A percentile compares a stretch with the other conserved stretches of the same genome.
phyloP scores from a whole-genome alignment of 2,797 vertebrate genomes.

The Cynopterus sphinx region DNA sequence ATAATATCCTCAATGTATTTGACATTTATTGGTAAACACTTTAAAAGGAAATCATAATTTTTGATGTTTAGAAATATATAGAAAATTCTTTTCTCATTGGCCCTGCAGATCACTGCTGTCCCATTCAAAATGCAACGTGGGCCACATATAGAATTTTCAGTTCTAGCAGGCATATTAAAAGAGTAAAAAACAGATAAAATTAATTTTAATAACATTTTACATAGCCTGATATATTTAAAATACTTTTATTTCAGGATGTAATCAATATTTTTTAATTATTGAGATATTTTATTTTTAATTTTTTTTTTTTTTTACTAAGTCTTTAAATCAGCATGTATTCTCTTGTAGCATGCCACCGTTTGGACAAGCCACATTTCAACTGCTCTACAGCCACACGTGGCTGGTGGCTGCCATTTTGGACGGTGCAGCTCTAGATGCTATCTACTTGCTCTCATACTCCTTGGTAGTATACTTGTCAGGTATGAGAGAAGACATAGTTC shows the following conservation, averaged over 20 bases:
- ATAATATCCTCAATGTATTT: background rate
- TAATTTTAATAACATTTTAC: background rate
- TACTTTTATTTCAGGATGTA: background rate
- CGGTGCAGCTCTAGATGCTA: background rate
- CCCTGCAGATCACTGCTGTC: background rate
- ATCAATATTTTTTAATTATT: background rate
- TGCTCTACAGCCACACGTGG: background rate
- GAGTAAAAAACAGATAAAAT: background rate
- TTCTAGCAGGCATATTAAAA: background rate
- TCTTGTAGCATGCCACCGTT: background rate
- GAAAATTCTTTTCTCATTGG: background rate
- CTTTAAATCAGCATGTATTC: background rate
- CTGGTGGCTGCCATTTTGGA: background rate
- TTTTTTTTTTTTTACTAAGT: background rate
- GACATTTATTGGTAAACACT: background rate
- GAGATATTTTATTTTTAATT: background rate
- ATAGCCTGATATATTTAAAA: background rate
- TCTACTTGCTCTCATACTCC: background rate
- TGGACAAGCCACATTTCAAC: background rate
- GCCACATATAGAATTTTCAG: background rate
- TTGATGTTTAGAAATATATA: background rate
- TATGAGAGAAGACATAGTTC: background rate
- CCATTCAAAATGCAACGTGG: background rate
- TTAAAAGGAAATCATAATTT: background rate
- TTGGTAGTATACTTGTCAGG: background rate